phyloP scores from a whole-genome alignment of 2,113 vertebrate species.

The Choloepus hoffmanni region DNA sequence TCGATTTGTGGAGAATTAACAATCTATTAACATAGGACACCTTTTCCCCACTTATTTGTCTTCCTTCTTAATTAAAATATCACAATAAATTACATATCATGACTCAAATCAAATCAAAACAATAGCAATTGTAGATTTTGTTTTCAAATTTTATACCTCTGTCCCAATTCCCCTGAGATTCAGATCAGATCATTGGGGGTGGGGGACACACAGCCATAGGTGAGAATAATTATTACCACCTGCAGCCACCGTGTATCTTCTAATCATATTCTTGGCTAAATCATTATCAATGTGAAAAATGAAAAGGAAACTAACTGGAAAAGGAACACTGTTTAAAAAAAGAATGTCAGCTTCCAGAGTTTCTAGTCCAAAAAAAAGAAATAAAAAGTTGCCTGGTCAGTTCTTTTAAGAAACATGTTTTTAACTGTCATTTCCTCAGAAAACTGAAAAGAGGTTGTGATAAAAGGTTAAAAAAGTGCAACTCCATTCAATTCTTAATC shows the following conservation, averaged over 20 bases:
- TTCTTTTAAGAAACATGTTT: constrained; percentile 37
- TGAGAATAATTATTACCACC: constrained; percentile 2
- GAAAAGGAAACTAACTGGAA: constrained; percentile 35
- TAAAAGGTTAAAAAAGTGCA: background rate
- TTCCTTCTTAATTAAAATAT: background rate
- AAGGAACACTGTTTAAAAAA: constrained; percentile 1
- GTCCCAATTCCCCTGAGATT: background rate
- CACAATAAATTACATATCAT: background rate
- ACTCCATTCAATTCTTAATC: background rate
- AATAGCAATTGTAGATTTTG: background rate
- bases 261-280: background rate
- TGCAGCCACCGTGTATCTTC: background rate
- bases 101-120: constrained; percentile 7
- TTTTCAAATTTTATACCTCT: background rate
- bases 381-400: background rate
- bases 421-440: background rate
- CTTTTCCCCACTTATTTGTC: background rate
- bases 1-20: background rate
- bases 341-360: background rate
- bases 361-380: background rate
- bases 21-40: background rate
- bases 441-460: background rate
- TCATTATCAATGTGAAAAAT: constrained; percentile 28
- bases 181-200: background rate
- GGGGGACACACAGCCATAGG: background rate